Base-by-base conservation (phyloP, 1,140 invertebrate species). In the Fopius arisanus region DNA sequence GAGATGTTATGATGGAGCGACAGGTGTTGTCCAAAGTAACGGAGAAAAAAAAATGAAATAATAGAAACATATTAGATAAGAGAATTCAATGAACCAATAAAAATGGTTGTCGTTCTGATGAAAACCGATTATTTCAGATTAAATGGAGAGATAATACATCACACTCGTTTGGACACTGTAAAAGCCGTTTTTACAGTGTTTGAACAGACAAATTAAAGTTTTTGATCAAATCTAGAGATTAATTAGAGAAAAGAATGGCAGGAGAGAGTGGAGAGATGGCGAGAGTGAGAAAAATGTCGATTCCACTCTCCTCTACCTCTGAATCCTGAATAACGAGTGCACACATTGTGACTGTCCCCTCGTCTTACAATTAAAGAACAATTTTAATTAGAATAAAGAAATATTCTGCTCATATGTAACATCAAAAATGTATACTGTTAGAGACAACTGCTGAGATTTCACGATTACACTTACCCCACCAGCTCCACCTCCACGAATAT, bases 31-130 rank as follows among this genome's bases (percentile, higher is more conserved):
- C 81, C 77, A 31, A 80, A 77, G 21, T 54, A 54, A 54, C 51
- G 31, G n/a, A n/a, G n/a, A 33, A 82, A 83, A 59, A 66, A 84
- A 79, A 74, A 80, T 84, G 83, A 84, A 84, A 84, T 84, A 83
- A 84, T 84, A 84, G 83, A 84, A 84, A 83, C 82, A 84, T 83
- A 84, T 75, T 84, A 84, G 80, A 70, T 84, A 84, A 83, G 82
- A 67, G 77, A 72, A 77, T 62, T 75, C 68, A 80, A 70, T 67
- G 74, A 79, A 76, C 62, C 37, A 74, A 74, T 77, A 77, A 76
- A 78, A 78, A 67, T 80, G 70, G 78, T 74, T 78, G 75, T 75
- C 71, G 71, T 75, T 70, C 65, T 59, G 66, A 74, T 10, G 29
- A 78, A 71, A 59, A 19, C 5, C 9, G 26, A 28, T 59, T 59